Conservation (phyloP, 1,140 invertebrate genomes). For the Ceratina australensis region DNA sequence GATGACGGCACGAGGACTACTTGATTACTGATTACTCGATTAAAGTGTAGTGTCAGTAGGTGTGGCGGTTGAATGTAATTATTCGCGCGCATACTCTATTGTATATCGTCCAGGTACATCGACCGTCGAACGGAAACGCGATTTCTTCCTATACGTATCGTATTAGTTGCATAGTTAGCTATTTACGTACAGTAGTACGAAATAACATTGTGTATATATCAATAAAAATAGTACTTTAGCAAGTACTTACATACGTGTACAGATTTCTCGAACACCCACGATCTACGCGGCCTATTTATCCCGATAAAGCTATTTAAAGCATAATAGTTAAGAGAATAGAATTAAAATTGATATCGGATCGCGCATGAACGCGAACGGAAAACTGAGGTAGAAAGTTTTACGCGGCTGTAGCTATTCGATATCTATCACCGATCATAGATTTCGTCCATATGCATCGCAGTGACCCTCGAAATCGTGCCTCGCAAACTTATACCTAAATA, state of each 20-base stretch:
- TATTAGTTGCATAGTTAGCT: not conserved
- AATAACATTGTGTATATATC: not conserved
- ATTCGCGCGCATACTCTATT: conserved; percentile 66
- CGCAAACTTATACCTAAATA: conserved; percentile 31
- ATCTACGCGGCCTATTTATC: too few species aligned
- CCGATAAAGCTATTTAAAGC: too few species aligned
- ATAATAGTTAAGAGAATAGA: too few species aligned
- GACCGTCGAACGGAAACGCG: conserved; percentile 29
- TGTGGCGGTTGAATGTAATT: conserved; percentile 70
- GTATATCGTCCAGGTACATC: conserved; percentile 72
- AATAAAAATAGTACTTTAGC: too few species aligned
- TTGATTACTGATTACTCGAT: conserved; percentile 79
- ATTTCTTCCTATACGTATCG: conserved; percentile 13
- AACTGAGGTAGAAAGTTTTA: too few species aligned
- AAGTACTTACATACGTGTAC: too few species aligned
- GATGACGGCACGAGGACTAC: conserved; percentile 72
- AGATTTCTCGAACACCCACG: too few species aligned
- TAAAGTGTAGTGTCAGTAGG: conserved; percentile 76
- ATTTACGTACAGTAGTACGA: not conserved
- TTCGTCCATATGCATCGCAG: not conserved
- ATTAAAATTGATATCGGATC: not conserved
- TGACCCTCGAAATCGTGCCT: conserved; percentile 9
- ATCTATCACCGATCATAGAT: too few species aligned
- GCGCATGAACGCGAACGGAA: not conserved
- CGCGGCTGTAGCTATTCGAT: too few species aligned